Evolutionary conservation across 2,797 vertebrate species (phyloP).

Genomic region (Siniperca obscura): DNA sequence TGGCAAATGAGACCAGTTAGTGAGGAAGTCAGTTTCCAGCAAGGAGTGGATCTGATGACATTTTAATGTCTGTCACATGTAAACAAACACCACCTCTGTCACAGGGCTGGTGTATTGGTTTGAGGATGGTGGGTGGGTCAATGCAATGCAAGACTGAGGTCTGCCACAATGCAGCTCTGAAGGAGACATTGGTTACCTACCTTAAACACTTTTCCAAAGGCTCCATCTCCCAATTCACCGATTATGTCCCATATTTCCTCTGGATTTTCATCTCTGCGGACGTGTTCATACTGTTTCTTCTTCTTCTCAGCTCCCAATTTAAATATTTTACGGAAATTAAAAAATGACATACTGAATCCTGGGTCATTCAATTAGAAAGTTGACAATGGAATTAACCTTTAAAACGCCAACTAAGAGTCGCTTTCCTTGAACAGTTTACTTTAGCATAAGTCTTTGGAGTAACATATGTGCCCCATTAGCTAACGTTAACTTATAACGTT

Average conservation of each 20-base stretch:
- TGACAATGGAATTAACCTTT: constrained; percentile 37
- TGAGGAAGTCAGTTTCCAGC: neutral
- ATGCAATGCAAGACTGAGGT: constrained; percentile 3
- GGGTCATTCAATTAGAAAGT: constrained; percentile 31
- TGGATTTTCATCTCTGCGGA: constrained; percentile 95
- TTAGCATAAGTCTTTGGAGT: neutral
- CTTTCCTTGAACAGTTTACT: neutral
- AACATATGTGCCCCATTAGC: constrained; percentile 6
- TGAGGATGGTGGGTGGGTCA: constrained; percentile 47
- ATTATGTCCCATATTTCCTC: constrained; percentile 97
- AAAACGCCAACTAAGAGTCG: neutral
- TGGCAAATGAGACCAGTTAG: neutral
- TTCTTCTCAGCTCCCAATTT: constrained; percentile 96
- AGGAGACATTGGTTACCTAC: constrained; percentile 75
- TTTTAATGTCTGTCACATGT: neutral
- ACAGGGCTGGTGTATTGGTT: neutral
- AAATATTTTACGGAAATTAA: constrained; percentile 99
- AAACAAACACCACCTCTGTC: constrained; percentile 11
- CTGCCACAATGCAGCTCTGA: neutral
- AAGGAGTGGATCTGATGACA: neutral
- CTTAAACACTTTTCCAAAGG: constrained; percentile 98
- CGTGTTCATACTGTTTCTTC: constrained; percentile 98
- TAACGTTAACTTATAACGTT: constrained; percentile 5
- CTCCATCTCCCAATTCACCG: constrained; percentile 96
- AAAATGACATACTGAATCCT: constrained; percentile 90